Percentiles rank a stretch among this genome's conserved stretches.
phyloP scores from a whole-genome alignment of 2,113 vertebrate genomes.

The Fukomys damarensis region DNA sequence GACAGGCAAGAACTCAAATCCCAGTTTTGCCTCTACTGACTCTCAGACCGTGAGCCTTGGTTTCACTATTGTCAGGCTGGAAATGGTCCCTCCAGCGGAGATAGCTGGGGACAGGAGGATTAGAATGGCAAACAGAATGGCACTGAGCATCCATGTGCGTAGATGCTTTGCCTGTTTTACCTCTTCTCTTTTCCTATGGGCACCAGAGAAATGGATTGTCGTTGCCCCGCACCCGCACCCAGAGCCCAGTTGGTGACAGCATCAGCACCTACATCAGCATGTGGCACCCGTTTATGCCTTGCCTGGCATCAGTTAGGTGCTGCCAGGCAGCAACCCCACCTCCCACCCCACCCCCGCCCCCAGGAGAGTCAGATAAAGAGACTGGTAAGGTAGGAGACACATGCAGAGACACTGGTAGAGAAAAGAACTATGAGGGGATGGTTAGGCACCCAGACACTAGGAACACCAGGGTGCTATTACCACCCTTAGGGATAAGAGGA shows the following conservation, averaged over 20 bases:
- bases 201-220: background rate
- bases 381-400: background rate
- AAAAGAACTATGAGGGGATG: background rate
- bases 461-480: background rate
- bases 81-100: background rate
- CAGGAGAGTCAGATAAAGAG: background rate
- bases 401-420: background rate
- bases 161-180: background rate
- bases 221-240: too few relatives aligned
- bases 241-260: background rate
- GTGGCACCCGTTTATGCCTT: background rate
- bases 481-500: background rate
- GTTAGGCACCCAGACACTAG: background rate
- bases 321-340: background rate
- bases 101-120: background rate
- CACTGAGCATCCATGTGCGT: background rate
- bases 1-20: background rate
- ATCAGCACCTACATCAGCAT: background rate
- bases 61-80: background rate
- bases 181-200: background rate
- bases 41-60: background rate
- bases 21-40: background rate
- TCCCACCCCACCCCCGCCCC: background rate
- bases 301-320: background rate
- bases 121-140: background rate